Percentiles rank a stretch among this genome's conserved stretches.
These are phyloP conservation scores for Leuciscus waleckii DNA, from an alignment of 2,797 vertebrate genomes.

Conservation along the genomic window DNA sequence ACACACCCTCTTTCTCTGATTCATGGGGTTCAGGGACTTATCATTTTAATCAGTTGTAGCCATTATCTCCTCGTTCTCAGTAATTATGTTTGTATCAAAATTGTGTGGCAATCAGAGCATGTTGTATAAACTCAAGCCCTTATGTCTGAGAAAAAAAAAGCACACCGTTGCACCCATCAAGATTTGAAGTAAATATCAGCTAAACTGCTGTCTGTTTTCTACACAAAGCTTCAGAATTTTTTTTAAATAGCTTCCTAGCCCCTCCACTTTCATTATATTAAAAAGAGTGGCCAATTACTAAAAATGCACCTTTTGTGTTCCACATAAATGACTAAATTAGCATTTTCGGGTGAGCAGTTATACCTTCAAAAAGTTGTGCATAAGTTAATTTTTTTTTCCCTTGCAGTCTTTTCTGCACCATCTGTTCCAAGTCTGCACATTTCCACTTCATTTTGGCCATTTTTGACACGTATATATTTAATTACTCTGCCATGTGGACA, in stretches of 20 bases:
- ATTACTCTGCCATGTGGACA: slow-evolving; percentile 4
- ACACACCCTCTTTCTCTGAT: background rate
- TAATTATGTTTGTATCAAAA: slow-evolving; percentile 30
- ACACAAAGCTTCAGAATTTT: background rate
- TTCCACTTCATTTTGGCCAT: background rate
- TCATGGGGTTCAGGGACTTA: background rate
- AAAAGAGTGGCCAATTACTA: background rate
- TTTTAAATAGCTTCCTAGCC: background rate
- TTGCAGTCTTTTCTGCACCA: background rate
- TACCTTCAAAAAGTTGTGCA: background rate
- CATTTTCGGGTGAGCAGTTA: background rate
- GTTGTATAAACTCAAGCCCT: slow-evolving; percentile 16
- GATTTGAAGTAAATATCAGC: background rate
- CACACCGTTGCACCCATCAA: background rate
- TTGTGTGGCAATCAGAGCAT: slow-evolving; percentile 33
- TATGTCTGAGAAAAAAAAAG: slow-evolving; percentile 2
- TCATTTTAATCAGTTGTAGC: background rate
- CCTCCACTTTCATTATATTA: background rate
- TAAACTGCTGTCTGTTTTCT: background rate
- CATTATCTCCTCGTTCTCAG: slow-evolving; percentile 2
- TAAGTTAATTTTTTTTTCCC: background rate
- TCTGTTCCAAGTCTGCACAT: background rate
- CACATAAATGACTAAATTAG: background rate
- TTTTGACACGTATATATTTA: background rate
- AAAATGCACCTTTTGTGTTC: background rate